Percentiles rank a stretch among this genome's conserved stretches.
Conservation (phyloP, 1,140 invertebrate genomes). For the Metaphire vulgaris region DNA sequence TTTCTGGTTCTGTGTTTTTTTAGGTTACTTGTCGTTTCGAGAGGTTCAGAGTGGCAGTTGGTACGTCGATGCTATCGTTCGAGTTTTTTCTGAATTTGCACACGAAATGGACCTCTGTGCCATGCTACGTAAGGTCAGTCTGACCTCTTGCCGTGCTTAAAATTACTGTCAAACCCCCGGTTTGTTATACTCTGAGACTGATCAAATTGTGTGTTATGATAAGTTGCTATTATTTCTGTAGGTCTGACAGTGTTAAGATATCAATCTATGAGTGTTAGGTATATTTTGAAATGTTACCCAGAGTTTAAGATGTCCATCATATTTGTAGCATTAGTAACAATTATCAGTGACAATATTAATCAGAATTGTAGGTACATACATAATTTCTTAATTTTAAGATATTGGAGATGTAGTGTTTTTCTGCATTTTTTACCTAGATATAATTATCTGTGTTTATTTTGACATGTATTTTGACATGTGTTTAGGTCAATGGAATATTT, state of each 20-base stretch:
- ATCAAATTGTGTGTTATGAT: neutral
- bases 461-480: neutral
- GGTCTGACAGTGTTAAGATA: neutral
- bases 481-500: neutral
- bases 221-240: neutral
- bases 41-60: neutral
- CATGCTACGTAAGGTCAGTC: neutral
- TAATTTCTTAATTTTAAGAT: neutral
- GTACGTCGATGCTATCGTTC: neutral
- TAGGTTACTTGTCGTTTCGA: neutral
- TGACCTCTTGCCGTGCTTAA: too few relatives aligned
- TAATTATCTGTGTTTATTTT: neutral
- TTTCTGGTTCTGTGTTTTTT: neutral
- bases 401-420: too few relatives aligned
- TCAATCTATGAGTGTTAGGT: neutral
- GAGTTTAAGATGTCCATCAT: too few relatives aligned
- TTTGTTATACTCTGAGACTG: neutral
- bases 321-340: too few relatives aligned
- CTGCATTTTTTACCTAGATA: too few relatives aligned
- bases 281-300: neutral
- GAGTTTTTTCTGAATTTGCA: neutral
- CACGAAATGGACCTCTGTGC: neutral
- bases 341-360: too few relatives aligned
- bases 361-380: neutral
- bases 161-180: too few relatives aligned